Evolutionary conservation across 2,888 invertebrate species (phyloP).

Genomic region (Endotricha flammealis): DNA sequence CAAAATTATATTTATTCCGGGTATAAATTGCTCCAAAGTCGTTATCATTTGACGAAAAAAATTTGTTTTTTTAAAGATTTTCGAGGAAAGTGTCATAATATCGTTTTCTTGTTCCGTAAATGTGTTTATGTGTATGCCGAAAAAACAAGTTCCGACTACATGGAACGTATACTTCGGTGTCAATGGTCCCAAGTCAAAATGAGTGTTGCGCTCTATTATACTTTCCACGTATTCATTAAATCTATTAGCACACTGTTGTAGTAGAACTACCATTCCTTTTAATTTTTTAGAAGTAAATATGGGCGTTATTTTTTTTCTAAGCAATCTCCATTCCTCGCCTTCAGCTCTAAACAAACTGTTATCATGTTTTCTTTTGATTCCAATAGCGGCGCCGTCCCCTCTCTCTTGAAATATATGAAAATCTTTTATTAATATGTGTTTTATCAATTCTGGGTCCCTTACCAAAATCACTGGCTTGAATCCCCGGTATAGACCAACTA

Average conservation of each 20-base stretch:
- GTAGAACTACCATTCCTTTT: slow-evolving; percentile 37
- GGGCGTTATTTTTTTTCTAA: slow-evolving; percentile 36
- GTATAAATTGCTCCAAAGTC: slow-evolving; percentile 23
- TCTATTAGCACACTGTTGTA: slow-evolving; percentile 28
- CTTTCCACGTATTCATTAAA: slow-evolving; percentile 24
- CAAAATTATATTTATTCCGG: slow-evolving; percentile 21
- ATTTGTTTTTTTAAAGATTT: slow-evolving; percentile 19
- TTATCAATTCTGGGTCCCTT: slow-evolving; percentile 33
- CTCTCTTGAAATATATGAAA: slow-evolving; percentile 31
- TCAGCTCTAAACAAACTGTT: slow-evolving; percentile 34
- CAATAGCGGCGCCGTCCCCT: too few species aligned
- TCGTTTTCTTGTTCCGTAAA: slow-evolving; percentile 28
- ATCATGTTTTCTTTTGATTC: slow-evolving; percentile 21
- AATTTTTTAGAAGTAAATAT: slow-evolving; percentile 34
- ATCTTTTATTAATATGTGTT: slow-evolving; percentile 29
- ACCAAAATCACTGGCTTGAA: slow-evolving; percentile 27
- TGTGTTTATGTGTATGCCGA: slow-evolving; percentile 32
- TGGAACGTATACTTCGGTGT: slow-evolving; percentile 36
- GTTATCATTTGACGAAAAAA: slow-evolving; percentile 14
- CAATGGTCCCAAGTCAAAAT: slow-evolving; percentile 30
- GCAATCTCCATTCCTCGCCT: slow-evolving; percentile 37
- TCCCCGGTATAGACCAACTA: slow-evolving; percentile 32
- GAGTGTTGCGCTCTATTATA: slow-evolving; percentile 19
- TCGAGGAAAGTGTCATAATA: slow-evolving; percentile 26
- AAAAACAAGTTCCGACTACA: slow-evolving; percentile 35